phyloP scores from a whole-genome alignment of 2,797 vertebrate genomes.

The Aulostomus chinensis region DNA sequence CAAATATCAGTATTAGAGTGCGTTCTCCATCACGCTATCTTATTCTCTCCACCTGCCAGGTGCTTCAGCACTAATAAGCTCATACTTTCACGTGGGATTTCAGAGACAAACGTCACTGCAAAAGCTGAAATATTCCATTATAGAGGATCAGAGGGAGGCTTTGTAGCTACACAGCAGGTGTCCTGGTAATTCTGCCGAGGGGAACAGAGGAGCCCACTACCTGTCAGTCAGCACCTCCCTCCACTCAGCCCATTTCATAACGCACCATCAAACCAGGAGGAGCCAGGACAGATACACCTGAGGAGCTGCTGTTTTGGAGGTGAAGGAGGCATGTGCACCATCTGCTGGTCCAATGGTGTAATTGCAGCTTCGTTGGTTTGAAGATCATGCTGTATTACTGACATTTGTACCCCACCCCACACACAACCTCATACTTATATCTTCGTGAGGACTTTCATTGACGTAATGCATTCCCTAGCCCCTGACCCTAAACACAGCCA shows the following conservation, averaged over 20 bases:
- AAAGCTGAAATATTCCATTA: constrained; percentile 53
- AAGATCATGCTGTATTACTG: too few species aligned
- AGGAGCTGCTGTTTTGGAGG: not conserved
- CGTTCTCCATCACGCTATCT: constrained; percentile 2
- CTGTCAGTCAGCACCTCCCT: constrained; percentile 36
- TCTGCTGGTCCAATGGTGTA: constrained; percentile 40
- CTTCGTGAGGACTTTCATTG: too few species aligned
- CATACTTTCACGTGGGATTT: constrained; percentile 36
- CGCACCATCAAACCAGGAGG: constrained; percentile 29
- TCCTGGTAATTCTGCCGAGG: constrained; percentile 36
- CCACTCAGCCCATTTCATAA: constrained; percentile 40
- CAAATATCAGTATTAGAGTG: too few species aligned
- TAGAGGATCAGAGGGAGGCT: constrained; percentile 61
- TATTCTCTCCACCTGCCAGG: constrained; percentile 22
- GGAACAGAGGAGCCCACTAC: constrained; percentile 20
- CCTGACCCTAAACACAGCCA: too few species aligned
- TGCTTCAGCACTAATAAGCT: constrained; percentile 40
- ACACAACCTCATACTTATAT: too few species aligned
- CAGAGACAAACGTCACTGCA: constrained; percentile 36
- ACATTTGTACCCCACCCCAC: too few species aligned
- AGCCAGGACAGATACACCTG: constrained; percentile 14
- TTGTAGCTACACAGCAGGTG: constrained; percentile 58
- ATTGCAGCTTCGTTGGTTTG: constrained; percentile 15
- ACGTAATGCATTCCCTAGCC: too few species aligned
- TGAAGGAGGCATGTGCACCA: constrained; percentile 16